Evolutionary conservation across 2,888 invertebrate genomes (phyloP), one percentile per base, ranked within the genome.

Genomic region (Acanthoscelides obtectus): DNA sequence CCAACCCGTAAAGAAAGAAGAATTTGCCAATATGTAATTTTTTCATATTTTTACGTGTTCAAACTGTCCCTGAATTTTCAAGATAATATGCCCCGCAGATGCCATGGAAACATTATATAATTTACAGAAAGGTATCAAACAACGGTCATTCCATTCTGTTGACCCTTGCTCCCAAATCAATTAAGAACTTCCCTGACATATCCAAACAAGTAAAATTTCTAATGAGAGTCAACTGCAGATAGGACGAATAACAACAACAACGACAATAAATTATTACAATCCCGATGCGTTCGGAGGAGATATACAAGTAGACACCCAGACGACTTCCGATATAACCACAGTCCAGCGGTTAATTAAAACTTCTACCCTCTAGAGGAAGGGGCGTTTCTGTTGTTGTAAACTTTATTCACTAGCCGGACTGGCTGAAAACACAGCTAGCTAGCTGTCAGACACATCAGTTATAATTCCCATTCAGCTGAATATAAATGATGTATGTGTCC

Each of bases 391-490:
- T 45, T 45, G 45, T 45, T 45, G 45, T 12, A 45, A 12, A 45
- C 5, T 45, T 45, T 17, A 45, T 45, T 45, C 45, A 45, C 45
- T 45, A 12, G 12, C 45, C 12, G 22, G 67, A 71, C 12, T n/a
- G n/a, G 25, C 20, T 22, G 64, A n/a, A 22, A 20, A 64, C 64
- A 69, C 19, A 64, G n/a, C n/a, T n/a, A n/a, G 22, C 65, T 64
- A 20, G 65, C 69, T 64, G 64, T 69, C 69, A 69, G 22, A 12
- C 20, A 64, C 69, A 64, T 69, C 69, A 45, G 64, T 69, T 22
- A 21, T 69, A 69, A n/a, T 69, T 64, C n/a, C 64, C 64, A 69
- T 69, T 69, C 64, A 69, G 25, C 45, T 22, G 22, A 22, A 69
- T 64, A 69, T 64, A 22, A 64, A 64, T 69, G 69, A 64, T 69